These are phyloP conservation scores for Drosophila subpulchrella DNA, from an alignment of 1,140 invertebrate genomes.

Conservation along the genomic window DNA sequence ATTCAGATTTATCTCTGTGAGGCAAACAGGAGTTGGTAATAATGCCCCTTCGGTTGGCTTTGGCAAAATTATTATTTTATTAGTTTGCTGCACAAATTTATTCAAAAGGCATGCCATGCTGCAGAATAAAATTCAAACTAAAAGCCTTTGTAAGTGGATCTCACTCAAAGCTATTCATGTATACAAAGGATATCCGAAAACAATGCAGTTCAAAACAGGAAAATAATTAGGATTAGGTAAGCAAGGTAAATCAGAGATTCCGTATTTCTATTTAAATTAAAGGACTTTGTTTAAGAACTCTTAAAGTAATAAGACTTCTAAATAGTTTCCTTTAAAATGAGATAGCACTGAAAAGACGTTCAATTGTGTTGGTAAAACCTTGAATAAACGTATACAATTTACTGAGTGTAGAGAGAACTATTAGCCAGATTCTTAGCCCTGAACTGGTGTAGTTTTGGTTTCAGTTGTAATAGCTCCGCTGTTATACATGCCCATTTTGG, in stretches of 20 bases:
- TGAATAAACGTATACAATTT: too few species aligned
- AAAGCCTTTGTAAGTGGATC: not conserved
- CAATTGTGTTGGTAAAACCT: too few species aligned
- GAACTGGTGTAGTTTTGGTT: not conserved
- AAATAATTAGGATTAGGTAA: not conserved
- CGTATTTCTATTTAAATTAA: too few species aligned
- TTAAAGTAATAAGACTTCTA: too few species aligned
- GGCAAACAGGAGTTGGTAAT: not conserved
- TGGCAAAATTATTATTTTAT: not conserved
- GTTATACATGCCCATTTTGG: slow-evolving; percentile 3
- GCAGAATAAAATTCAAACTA: not conserved
- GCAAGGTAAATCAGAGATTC: not conserved
- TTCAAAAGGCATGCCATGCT: not conserved
- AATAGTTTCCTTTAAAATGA: too few species aligned
- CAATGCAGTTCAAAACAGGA: not conserved
- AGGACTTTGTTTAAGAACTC: too few species aligned
- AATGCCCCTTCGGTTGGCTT: not conserved
- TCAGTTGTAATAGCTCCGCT: slow-evolving; percentile 7
- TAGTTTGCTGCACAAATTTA: not conserved
- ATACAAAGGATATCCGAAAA: not conserved
- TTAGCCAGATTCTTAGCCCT: not conserved
- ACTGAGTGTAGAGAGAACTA: not conserved
- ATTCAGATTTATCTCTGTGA: not conserved
- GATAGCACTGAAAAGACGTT: too few species aligned
- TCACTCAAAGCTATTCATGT: not conserved